These are phyloP conservation scores for Momotus momota DNA, from an alignment of 2,797 vertebrate species.

Conservation along the genomic window DNA sequence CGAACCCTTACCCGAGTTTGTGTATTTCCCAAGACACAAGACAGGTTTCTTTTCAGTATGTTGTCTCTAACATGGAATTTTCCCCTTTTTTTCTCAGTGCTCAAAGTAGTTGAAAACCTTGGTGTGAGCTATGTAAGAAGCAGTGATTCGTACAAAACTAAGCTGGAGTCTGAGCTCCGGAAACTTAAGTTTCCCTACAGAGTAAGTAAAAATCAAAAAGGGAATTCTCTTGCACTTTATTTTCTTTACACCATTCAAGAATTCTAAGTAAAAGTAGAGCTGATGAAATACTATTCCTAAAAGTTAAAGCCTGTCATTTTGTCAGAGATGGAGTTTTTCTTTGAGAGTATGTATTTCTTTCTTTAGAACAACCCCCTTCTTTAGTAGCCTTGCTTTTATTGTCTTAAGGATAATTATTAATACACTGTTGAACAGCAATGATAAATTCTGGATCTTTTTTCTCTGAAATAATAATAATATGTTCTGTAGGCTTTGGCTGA, in stretches of 20 bases:
- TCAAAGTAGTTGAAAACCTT: conserved; percentile 91
- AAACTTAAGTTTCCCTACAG: conserved; percentile 86
- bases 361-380: not conserved
- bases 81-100: conserved; percentile 78
- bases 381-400: not conserved
- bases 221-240: not conserved
- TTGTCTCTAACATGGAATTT: not conserved
- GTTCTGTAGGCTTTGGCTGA: conserved; percentile 67
- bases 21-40: not conserved
- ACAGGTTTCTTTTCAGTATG: not conserved
- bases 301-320: not conserved
- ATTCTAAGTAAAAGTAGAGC: not conserved
- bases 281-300: not conserved
- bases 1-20: not conserved
- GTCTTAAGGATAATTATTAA: not conserved
- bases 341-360: not conserved
- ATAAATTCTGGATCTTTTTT: not conserved
- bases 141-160: conserved; percentile 78
- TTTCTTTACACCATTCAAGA: not conserved
- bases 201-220: conserved; percentile 65
- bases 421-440: not conserved
- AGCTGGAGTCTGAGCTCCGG: conserved; percentile 79
- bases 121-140: conserved; percentile 87
- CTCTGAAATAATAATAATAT: conserved; percentile 1
- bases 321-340: not conserved